Evolutionary conservation across 2,113 vertebrate genomes (phyloP).

Genomic region (Amazona guildingii): DNA sequence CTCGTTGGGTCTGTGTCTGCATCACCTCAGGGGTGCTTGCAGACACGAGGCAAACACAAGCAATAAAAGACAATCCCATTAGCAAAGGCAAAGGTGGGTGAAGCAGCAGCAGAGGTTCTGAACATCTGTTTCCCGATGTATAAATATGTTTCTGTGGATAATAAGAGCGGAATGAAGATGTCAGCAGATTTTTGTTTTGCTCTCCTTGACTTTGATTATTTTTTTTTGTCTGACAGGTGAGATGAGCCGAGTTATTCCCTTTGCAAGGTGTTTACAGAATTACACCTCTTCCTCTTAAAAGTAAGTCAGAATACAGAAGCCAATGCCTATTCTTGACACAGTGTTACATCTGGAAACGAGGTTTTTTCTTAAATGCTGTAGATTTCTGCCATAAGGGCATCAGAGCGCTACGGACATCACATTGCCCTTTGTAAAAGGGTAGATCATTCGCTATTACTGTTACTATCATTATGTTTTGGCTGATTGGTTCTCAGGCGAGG

Average conservation of each 20-base stretch:
- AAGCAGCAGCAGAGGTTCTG: background rate
- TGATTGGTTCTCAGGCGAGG: background rate
- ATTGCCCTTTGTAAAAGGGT: background rate
- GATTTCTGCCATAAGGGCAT: background rate
- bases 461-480: background rate
- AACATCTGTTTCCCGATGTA: background rate
- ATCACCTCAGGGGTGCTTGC: too few relatives aligned
- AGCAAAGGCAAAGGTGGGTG: background rate
- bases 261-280: background rate
- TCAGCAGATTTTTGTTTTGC: background rate
- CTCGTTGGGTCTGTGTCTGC: too few relatives aligned
- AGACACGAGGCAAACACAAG: fast-evolving
- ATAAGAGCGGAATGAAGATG: background rate
- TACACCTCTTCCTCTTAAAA: background rate
- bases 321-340: background rate
- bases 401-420: fast-evolving
- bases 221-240: background rate
- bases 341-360: background rate
- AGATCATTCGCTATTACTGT: background rate
- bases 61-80: background rate
- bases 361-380: background rate
- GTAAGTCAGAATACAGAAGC: fast-evolving
- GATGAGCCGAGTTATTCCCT: background rate
- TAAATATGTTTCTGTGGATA: background rate
- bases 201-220: background rate